phyloP scores from a whole-genome alignment of 2,888 invertebrate species.

The Lamproptera curius region DNA sequence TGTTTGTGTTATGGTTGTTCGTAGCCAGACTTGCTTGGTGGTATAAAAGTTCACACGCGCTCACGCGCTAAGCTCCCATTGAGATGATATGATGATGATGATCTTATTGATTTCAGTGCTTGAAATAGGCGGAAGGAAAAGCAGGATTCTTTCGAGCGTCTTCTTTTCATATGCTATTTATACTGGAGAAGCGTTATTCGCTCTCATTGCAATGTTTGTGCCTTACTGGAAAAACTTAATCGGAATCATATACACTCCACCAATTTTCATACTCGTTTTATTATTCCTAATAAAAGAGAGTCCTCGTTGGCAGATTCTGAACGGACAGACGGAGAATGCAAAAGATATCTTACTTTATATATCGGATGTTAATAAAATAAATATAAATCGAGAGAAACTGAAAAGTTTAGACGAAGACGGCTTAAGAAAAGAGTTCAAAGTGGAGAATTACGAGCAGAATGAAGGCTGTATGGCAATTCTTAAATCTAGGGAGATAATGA shows the following conservation, averaged over 20 bases:
- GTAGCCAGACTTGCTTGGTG: too few relatives aligned
- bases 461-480: constrained; percentile 46
- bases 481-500: constrained; percentile 47
- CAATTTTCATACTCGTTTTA: constrained; percentile 43
- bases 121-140: constrained; percentile 51
- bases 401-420: constrained; percentile 38
- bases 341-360: constrained; percentile 43
- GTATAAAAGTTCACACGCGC: too few relatives aligned
- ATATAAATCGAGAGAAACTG: constrained; percentile 43
- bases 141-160: constrained; percentile 51
- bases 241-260: constrained; percentile 52
- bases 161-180: constrained; percentile 53
- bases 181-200: constrained; percentile 52
- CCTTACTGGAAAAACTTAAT: constrained; percentile 57
- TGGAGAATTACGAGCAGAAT: constrained; percentile 39
- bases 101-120: too few relatives aligned
- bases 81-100: too few relatives aligned
- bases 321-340: constrained; percentile 47
- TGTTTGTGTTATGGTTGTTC: too few relatives aligned
- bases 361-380: constrained; percentile 47
- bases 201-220: constrained; percentile 51
- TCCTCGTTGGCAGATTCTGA: constrained; percentile 59
- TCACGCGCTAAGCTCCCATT: too few relatives aligned
- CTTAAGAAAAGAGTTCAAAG: constrained; percentile 48
- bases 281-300: constrained; percentile 51